A percentile compares a stretch with the other conserved stretches of the same genome.
phyloP scores from a whole-genome alignment of 2,113 vertebrate genomes.

The Prietella phreatophila region DNA sequence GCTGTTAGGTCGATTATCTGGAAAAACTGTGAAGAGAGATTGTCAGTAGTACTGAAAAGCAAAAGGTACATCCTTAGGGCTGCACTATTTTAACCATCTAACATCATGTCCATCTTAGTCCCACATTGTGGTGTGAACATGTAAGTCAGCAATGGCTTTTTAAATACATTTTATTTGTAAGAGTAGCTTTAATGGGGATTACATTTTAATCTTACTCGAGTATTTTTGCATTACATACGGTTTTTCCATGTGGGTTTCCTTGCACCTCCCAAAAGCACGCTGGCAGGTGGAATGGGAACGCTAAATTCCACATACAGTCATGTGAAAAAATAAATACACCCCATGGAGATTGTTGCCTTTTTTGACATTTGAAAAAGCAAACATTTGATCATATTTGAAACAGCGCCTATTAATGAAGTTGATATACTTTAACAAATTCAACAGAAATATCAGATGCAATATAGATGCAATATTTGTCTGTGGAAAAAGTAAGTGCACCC shows the following conservation, averaged over 20 bases:
- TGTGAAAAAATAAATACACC: no score
- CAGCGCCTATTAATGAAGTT: no score
- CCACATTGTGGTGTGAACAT: not conserved
- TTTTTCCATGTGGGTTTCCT: not conserved
- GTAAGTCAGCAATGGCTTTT: not conserved
- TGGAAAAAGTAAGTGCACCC: no score
- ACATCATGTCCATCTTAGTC: not conserved
- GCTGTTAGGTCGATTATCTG: not conserved
- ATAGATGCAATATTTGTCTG: no score
- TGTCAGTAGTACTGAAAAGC: not conserved
- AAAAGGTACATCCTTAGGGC: not conserved
- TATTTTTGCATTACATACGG: not conserved
- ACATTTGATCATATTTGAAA: no score
- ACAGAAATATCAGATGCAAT: no score
- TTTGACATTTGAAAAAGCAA: no score
- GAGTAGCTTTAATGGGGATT: not conserved
- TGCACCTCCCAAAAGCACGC: not conserved
- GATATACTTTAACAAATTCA: no score
- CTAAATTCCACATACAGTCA: not conserved
- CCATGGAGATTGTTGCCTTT: no score
- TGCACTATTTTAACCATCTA: not conserved
- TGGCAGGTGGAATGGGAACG: not conserved
- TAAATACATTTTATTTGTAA: not conserved
- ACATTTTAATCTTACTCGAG: not conserved
- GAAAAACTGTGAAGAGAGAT: not conserved